A percentile compares a stretch with the other conserved stretches of the same genome.
Conservation (phyloP, 2,113 vertebrate species). For the Nerophis lumbriciformis region DNA sequence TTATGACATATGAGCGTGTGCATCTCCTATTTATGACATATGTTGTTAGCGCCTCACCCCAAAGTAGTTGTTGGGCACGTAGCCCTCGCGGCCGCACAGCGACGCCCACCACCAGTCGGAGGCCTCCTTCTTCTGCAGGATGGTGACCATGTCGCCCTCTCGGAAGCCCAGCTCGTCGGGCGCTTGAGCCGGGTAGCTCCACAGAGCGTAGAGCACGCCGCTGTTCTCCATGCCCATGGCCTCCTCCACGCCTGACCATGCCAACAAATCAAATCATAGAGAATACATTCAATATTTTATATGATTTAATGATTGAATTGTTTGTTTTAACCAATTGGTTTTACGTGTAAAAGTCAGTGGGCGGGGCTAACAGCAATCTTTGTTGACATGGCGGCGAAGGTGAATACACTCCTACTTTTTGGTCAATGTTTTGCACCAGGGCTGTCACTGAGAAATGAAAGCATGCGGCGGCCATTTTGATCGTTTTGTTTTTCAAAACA, state of each 20-base stretch:
- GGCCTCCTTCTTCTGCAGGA: slow-evolving; percentile 79
- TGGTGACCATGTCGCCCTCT: slow-evolving; percentile 84
- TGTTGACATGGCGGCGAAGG: no score
- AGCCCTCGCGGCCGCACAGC: slow-evolving; percentile 83
- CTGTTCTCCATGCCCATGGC: slow-evolving; percentile 81
- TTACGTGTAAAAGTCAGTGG: no score
- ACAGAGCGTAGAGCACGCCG: slow-evolving; percentile 82
- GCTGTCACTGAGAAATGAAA: no score
- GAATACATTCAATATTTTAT: no score
- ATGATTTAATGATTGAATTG: no score
- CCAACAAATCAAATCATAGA: not conserved
- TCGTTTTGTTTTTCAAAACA: no score
- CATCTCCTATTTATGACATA: not conserved
- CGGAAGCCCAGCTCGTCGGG: slow-evolving; percentile 82
- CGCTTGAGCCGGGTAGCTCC: slow-evolving; percentile 81
- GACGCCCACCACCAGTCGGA: slow-evolving; percentile 86
- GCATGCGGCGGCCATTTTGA: no score
- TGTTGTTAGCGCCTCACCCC: slow-evolving; percentile 70
- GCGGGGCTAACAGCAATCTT: no score
- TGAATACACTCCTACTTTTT: no score
- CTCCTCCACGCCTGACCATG: slow-evolving; percentile 76
- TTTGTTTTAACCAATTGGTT: no score
- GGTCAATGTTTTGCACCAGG: no score
- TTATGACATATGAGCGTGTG: no score
- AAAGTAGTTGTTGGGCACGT: slow-evolving; percentile 86